phyloP scores from a whole-genome alignment of 2,113 vertebrate genomes.

The Odontesthes bonariensis region DNA sequence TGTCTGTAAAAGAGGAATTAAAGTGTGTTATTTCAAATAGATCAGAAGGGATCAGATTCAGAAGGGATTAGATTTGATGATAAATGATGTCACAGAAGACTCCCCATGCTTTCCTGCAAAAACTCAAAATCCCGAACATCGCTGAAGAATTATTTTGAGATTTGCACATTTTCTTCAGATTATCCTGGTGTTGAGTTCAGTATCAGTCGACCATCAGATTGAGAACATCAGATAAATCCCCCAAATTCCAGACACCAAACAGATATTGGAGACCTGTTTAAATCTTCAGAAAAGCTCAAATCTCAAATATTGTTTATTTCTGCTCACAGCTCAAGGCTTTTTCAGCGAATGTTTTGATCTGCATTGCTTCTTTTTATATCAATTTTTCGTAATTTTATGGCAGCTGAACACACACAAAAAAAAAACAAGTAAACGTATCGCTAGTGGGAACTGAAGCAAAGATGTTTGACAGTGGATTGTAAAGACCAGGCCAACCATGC shows the following conservation, averaged over 20 bases:
- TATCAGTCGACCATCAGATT: too few species aligned
- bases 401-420: not conserved
- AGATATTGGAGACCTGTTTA: not conserved
- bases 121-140: constrained; percentile 6
- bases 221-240: not conserved
- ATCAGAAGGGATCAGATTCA: constrained; percentile 41
- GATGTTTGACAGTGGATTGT: constrained; percentile 62
- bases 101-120: not conserved
- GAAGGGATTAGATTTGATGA: constrained; percentile 34
- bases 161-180: not conserved
- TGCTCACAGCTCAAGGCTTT: not conserved
- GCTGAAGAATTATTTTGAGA: not conserved
- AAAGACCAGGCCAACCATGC: constrained; percentile 59
- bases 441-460: constrained; percentile 41
- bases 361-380: not conserved
- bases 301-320: not conserved
- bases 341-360: not conserved
- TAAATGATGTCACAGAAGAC: constrained; percentile 29
- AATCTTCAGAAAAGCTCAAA: not conserved
- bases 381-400: not conserved
- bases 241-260: constrained; percentile 4
- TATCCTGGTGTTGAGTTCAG: not conserved
- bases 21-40: constrained; percentile 32
- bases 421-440: constrained; percentile 37
- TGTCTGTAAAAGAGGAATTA: constrained; percentile 42